Conservation (phyloP, 2,888 invertebrate species). For the Chrysotoxum bicinctum region DNA sequence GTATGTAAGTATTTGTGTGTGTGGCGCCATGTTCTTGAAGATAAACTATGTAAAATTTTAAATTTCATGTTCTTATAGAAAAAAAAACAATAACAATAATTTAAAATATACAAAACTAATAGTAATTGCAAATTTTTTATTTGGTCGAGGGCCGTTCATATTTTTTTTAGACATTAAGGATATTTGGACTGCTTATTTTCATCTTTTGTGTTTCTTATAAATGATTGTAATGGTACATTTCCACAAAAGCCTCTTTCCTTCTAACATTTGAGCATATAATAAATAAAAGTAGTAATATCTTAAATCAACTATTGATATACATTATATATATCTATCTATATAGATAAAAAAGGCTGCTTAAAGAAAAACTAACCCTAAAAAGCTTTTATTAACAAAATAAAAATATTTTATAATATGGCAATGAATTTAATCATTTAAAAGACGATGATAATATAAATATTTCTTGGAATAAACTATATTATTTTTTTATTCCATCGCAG, state of each 20-base stretch:
- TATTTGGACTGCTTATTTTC: not conserved
- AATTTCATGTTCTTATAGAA: conserved; percentile 22
- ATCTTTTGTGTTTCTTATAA: conserved; percentile 2
- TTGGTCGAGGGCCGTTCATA: conserved; percentile 28
- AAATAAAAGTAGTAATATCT: conserved; percentile 2
- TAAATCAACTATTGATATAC: not conserved
- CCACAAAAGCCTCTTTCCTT: conserved; percentile 5
- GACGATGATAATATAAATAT: conserved; percentile 39
- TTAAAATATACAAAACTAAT: not conserved
- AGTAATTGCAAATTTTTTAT: conserved; percentile 9
- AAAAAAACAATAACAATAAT: conserved; percentile 5
- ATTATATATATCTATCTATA: not conserved
- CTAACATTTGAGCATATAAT: conserved; percentile 14
- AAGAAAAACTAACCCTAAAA: conserved; percentile 42
- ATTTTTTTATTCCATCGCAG: conserved; percentile 78
- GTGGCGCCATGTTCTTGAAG: conserved; percentile 49
- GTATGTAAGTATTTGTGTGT: conserved; percentile 42
- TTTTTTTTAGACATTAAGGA: conserved; percentile 1
- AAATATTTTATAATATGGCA: conserved; percentile 19
- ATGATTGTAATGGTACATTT: not conserved
- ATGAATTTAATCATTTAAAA: conserved; percentile 38
- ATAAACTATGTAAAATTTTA: conserved; percentile 31
- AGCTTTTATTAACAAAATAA: conserved; percentile 34
- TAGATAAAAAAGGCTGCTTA: not conserved
- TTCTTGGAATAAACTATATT: conserved; percentile 70